phyloP scores from a whole-genome alignment of 2,113 vertebrate species.

The Notechis scutatus region DNA sequence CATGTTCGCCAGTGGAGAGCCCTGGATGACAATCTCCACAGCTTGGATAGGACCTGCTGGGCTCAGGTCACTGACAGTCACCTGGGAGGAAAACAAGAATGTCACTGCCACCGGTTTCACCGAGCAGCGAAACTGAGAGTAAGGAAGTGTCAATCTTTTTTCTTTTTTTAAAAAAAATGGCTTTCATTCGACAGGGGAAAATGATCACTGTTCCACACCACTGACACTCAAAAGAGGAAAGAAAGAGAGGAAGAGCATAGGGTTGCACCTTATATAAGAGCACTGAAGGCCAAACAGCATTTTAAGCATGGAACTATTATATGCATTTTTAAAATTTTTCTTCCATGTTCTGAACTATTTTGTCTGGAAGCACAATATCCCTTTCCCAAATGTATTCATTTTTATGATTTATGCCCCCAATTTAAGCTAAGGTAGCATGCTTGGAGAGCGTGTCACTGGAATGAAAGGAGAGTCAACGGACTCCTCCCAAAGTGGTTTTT shows the following conservation, averaged over 20 bases:
- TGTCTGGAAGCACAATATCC: no score
- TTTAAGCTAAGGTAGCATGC: not conserved
- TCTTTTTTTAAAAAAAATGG: not conserved
- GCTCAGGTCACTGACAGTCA: conserved; percentile 62
- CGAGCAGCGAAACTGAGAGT: accelerated
- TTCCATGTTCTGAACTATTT: not conserved
- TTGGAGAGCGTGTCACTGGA: not conserved
- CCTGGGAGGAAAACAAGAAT: conserved; percentile 43
- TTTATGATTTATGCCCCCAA: not conserved
- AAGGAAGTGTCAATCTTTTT: not conserved
- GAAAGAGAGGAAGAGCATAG: not conserved
- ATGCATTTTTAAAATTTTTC: no score
- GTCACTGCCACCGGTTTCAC: accelerated
- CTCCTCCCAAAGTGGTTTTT: not conserved
- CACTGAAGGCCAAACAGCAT: not conserved
- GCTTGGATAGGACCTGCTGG: conserved; percentile 59
- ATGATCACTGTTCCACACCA: not conserved
- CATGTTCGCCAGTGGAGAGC: conserved; percentile 75
- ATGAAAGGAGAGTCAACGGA: not conserved
- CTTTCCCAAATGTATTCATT: not conserved
- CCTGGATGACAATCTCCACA: conserved; percentile 81
- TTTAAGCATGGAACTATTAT: not conserved
- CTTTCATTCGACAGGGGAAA: not conserved
- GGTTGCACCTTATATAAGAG: not conserved
- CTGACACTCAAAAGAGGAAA: not conserved